Evolutionary conservation across 2,888 invertebrate species (phyloP), one percentile per base, ranked within the genome.

Genomic region (Lomographa bimaculata): DNA sequence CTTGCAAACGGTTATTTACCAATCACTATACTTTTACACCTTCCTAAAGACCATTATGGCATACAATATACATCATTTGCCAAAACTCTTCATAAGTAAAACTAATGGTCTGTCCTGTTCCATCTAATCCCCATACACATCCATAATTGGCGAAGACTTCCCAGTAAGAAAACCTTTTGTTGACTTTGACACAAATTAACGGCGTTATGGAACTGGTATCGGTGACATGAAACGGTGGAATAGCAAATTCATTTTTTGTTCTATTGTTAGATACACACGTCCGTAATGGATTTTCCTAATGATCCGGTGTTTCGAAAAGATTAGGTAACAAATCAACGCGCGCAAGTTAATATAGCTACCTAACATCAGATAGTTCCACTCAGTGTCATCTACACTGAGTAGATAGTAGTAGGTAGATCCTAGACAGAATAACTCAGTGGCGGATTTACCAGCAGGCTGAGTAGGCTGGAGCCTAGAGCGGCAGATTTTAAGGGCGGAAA

Each of bases 51-150:
- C 20, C 29, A 46, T 50, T 54, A n/a, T n/a, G n/a, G 42, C 54
- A 41, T 57, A 44, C 50, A 42, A 53, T 50, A 51, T 4, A 54
- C 33, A 54, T 42, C 47, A 50, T 64, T 63, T 57, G 36, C 54
- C 43, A 57, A 55, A 39, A 36, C 41, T 46, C 25, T 38, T 47
- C 43, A 49, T 42, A n/a, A 42, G 41, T 52, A 37, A 56, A 56
- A 63, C 58, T 64, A 70, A 71, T 71, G 61, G 43, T 42, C 54
- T 51, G 57, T 55, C 26, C 17, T 9, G 7, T 28, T 20, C 25
- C 9, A 24, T 30, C 18, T 16, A 4, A 20, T 3, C 29, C 12
- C 7, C 24, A 26, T 27, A 21, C 9, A 28, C 11, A 27, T 24
- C 7, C 30, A 32, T 18, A 38, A 34, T 42, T 29, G 16, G 34